Evolutionary conservation across 2,797 vertebrate species (phyloP), one percentile per base, ranked within the genome.

Genomic region (Channallabes apus): DNA sequence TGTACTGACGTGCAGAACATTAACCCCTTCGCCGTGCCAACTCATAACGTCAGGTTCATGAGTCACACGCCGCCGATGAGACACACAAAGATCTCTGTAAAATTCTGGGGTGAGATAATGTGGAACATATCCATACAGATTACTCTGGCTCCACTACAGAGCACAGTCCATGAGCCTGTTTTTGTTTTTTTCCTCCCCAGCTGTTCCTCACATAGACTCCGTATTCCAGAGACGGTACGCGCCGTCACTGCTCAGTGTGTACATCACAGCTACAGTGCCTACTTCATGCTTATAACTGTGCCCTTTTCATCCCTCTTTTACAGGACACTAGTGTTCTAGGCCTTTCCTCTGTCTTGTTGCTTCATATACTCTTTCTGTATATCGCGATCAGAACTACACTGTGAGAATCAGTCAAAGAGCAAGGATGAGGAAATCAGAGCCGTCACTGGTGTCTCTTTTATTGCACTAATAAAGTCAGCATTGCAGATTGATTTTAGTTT

Each of bases 91-190:
- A 62, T 72, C 67, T 62, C 75, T 88, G 80, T 88, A 73, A 67
- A 46, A 78, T 85, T 71, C 82, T 14, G 20, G 58, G 32, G 81
- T 85, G 76, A 88, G 82, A 85, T 88, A 51, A 87, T 77, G 41
- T 85, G 73, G 80, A 73, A 54, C 72, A 27, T 20, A 81, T 84
- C 41, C 73, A 75, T 61, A 46, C 83, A 69, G 54, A 46, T 75
- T 87, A 11, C 6, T 80, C 62, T 78, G 56, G 62, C 51, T 62
- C n/a, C 6, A 72, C 6, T 61, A 82, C 77, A 79, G 73, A 69
- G 46, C n/a, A 56, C 15, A 11, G 56, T 85, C 76, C 82, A 29
- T 84, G 83, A 61, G 35, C 29, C 3, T 11, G 18, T 67, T 67
- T 29, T 27, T 27, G 17, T 8, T 59, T 4, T 61, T 79, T 54